These are phyloP conservation scores for Gymnogyps californianus DNA, from an alignment of 2,113 vertebrate genomes.

Conservation along the genomic window DNA sequence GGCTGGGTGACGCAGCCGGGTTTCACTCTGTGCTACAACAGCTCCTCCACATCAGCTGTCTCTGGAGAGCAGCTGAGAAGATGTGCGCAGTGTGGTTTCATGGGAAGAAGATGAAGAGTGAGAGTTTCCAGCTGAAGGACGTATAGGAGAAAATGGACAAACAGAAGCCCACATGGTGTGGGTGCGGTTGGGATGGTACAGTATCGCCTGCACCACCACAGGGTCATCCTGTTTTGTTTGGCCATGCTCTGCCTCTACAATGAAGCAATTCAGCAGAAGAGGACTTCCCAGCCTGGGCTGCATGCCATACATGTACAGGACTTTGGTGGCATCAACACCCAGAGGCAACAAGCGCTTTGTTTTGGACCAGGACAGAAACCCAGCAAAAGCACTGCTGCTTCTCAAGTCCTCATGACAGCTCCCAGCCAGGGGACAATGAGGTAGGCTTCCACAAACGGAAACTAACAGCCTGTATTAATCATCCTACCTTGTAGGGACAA, in stretches of 20 bases:
- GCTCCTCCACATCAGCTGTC: neutral
- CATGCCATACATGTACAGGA: neutral
- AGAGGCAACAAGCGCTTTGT: neutral
- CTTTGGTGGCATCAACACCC: neutral
- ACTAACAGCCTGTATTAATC: neutral
- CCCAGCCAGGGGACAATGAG: neutral
- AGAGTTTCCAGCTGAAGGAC: neutral
- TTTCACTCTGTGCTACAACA: neutral
- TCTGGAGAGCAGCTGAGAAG: neutral
- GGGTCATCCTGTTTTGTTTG: neutral
- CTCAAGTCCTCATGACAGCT: neutral
- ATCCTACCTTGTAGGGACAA: neutral
- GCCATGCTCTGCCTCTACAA: neutral
- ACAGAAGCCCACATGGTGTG: neutral
- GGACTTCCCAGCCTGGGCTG: neutral
- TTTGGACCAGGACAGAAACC: neutral
- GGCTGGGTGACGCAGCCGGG: neutral
- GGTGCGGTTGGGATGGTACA: neutral
- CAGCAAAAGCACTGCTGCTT: neutral
- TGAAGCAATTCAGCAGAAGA: neutral
- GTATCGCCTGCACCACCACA: neutral
- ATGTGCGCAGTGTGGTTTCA: neutral
- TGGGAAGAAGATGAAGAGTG: neutral
- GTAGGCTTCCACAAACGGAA: neutral
- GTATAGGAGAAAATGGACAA: fast-evolving